A percentile compares a stretch with the other conserved stretches of the same genome.
phyloP scores from a whole-genome alignment of 2,797 vertebrate genomes.

The Zalophus californianus region DNA sequence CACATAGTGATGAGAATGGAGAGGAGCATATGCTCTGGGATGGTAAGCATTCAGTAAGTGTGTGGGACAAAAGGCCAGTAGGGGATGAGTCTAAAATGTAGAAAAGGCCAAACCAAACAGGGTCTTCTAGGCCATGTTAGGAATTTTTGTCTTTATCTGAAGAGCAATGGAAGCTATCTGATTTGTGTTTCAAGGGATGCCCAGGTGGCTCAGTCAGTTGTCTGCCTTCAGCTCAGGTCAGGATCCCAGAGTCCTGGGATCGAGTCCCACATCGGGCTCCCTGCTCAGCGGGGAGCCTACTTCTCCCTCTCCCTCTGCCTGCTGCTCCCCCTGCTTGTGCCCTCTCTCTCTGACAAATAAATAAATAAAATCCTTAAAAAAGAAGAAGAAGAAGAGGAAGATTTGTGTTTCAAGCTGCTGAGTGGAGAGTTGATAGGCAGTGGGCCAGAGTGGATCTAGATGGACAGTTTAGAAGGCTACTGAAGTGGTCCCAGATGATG shows the following conservation, averaged over 20 bases:
- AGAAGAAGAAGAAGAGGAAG: too few species aligned
- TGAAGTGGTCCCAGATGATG: background rate
- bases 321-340: too few species aligned
- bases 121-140: background rate
- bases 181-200: slow-evolving; percentile 19
- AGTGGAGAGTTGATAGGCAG: background rate
- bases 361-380: too few species aligned
- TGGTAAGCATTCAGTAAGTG: background rate
- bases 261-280: too few species aligned
- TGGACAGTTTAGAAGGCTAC: background rate
- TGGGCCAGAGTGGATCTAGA: background rate
- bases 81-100: background rate
- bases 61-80: background rate
- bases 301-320: too few species aligned
- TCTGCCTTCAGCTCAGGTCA: too few species aligned
- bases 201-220: too few species aligned
- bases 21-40: background rate
- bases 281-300: too few species aligned
- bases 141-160: slow-evolving; percentile 25
- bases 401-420: background rate
- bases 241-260: too few species aligned
- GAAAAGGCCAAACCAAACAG: background rate
- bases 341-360: too few species aligned
- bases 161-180: background rate
- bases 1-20: background rate